Evolutionary conservation across 2,113 vertebrate species (phyloP).

Genomic region (Erythrocercus mccallii): DNA sequence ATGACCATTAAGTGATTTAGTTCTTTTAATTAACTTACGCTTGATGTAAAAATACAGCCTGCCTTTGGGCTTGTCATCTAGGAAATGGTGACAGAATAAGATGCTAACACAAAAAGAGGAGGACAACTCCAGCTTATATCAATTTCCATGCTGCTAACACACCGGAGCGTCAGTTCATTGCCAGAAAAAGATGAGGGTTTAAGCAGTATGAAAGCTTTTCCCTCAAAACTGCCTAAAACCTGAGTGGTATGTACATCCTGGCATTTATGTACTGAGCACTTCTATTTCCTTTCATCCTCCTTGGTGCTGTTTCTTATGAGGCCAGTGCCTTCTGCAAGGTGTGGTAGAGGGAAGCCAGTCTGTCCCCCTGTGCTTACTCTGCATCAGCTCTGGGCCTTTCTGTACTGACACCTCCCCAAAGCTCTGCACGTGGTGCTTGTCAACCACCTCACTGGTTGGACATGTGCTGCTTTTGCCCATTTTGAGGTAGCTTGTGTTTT

Average conservation of each 20-base stretch:
- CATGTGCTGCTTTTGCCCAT: background rate
- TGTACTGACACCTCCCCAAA: background rate
- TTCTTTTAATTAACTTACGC: background rate
- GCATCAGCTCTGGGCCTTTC: background rate
- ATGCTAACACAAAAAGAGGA: background rate
- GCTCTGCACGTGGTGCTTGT: accelerated
- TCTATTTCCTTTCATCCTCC: background rate
- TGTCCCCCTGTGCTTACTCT: background rate
- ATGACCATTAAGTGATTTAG: background rate
- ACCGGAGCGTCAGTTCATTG: background rate
- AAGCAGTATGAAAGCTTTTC: background rate
- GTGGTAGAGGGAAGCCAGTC: background rate
- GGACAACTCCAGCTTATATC: background rate
- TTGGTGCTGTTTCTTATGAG: background rate
- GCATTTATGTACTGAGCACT: background rate
- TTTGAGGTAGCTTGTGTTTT: background rate
- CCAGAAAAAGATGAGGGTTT: background rate
- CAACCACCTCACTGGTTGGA: accelerated
- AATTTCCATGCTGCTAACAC: background rate
- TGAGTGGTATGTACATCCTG: background rate
- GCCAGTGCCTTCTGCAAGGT: background rate
- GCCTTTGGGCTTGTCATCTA: background rate
- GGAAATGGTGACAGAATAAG: background rate
- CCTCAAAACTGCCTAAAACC: background rate
- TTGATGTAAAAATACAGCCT: background rate